Percentiles rank a stretch among this genome's conserved stretches.
Evolutionary conservation across 2,888 invertebrate species (phyloP).

Genomic region (Notodonta dromedarius): DNA sequence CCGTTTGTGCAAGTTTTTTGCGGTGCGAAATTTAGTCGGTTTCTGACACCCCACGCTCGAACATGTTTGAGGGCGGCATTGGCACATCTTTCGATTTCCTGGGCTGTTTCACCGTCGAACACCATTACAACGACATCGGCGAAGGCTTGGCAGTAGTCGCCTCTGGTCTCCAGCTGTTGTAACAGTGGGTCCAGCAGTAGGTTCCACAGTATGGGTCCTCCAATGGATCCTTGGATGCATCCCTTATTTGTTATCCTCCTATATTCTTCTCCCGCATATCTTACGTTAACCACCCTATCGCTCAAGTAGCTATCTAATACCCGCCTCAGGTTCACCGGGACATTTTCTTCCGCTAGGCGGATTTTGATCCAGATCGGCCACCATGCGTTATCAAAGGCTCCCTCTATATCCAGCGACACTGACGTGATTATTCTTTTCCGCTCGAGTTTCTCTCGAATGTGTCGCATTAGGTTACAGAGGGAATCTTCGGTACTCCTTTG

Average conservation of each 20-base stretch:
- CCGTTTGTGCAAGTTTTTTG: background rate
- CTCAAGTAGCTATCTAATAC: constrained; percentile 6
- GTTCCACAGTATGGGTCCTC: constrained; percentile 25
- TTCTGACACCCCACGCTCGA: constrained; percentile 12
- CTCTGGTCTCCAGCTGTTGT: background rate
- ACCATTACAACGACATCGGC: constrained; percentile 19
- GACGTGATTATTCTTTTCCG: background rate
- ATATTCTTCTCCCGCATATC: constrained; percentile 9
- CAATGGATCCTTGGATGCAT: constrained; percentile 21
- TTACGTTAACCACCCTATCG: constrained; percentile 3
- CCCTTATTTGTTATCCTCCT: constrained; percentile 13
- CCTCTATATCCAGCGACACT: constrained; percentile 3
- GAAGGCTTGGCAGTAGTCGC: constrained; percentile 2
- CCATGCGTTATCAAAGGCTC: constrained; percentile 2
- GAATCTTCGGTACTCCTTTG: constrained; percentile 8
- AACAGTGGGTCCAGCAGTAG: constrained; percentile 17
- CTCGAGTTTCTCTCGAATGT: background rate
- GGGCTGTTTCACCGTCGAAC: constrained; percentile 12
- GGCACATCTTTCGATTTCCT: constrained; percentile 13
- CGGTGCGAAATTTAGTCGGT: constrained; percentile 13
- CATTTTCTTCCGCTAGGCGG: background rate
- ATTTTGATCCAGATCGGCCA: background rate
- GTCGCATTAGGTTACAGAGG: background rate
- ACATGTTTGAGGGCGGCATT: constrained; percentile 13
- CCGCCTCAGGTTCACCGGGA: background rate